Evolutionary conservation across 2,797 vertebrate species (phyloP).

Genomic region (Enteromius fasciolatus): DNA sequence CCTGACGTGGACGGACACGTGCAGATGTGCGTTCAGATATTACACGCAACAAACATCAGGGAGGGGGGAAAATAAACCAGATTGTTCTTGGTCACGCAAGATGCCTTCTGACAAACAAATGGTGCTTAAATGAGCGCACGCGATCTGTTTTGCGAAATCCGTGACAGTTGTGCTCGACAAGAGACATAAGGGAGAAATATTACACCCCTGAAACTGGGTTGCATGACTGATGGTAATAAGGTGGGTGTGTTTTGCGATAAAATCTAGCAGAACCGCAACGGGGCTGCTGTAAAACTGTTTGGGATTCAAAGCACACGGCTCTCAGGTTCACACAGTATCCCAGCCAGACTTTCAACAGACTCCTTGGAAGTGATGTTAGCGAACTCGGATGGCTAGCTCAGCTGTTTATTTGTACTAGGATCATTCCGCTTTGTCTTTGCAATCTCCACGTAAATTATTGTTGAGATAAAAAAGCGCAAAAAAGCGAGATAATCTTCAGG

Average conservation of each 20-base stretch:
- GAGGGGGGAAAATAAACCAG: not conserved
- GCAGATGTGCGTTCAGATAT: not conserved
- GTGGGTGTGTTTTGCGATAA: conserved; percentile 49
- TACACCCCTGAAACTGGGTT: conserved; percentile 17
- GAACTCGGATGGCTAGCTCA: conserved; percentile 39
- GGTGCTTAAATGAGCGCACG: conserved; percentile 12
- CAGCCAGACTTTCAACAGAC: conserved; percentile 38
- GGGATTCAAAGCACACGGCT: conserved; percentile 18
- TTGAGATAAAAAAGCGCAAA: conserved; percentile 69
- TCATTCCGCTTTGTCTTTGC: conserved; percentile 45
- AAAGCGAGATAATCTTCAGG: conserved; percentile 67
- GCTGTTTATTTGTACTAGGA: conserved; percentile 48
- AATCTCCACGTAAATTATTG: conserved; percentile 51
- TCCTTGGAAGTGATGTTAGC: conserved; percentile 31
- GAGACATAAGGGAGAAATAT: conserved; percentile 41
- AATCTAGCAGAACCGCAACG: conserved; percentile 28
- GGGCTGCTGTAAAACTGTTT: conserved; percentile 44
- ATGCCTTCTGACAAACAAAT: conserved; percentile 40
- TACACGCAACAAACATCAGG: not conserved
- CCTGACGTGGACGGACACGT: conserved; percentile 1
- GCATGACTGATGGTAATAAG: conserved; percentile 52
- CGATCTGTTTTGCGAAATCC: conserved; percentile 28
- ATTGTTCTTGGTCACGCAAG: conserved; percentile 4
- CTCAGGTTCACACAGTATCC: conserved; percentile 33
- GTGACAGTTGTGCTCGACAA: conserved; percentile 23